phyloP scores from a whole-genome alignment of 2,113 vertebrate species.

The Spea bombifrons region DNA sequence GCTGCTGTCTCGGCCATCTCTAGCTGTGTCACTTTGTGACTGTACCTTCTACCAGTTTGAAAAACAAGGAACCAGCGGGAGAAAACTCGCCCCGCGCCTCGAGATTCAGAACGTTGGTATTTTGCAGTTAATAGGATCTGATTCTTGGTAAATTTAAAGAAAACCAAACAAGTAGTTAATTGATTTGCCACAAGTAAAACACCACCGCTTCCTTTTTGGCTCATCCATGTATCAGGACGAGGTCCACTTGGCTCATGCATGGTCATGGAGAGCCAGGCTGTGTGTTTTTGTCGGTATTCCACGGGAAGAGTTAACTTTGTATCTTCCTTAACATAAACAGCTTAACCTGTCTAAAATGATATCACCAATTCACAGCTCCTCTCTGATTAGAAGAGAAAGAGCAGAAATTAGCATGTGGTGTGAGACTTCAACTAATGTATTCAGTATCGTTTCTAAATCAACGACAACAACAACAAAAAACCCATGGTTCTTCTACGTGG shows the following conservation, averaged over 20 bases:
- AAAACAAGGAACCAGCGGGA: not conserved
- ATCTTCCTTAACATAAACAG: not conserved
- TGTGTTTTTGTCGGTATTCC: no score
- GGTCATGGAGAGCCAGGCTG: no score
- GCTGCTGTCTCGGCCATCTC: not conserved
- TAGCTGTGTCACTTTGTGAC: not conserved
- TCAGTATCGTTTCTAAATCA: not conserved
- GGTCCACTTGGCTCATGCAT: no score
- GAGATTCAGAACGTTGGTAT: not conserved
- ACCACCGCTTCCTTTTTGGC: not conserved
- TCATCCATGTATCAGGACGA: not conserved
- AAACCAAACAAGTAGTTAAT: slow-evolving; percentile 3
- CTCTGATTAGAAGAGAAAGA: not conserved
- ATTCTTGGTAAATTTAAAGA: not conserved
- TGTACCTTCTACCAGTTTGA: no score
- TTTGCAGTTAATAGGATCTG: not conserved
- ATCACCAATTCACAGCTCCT: not conserved
- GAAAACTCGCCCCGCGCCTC: not conserved
- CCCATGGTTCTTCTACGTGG: no score
- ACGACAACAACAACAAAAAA: not conserved
- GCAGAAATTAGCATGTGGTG: not conserved
- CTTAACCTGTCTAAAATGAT: not conserved
- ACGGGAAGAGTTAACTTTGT: not conserved
- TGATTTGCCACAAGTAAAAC: not conserved
- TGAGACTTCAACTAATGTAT: not conserved